Evolutionary conservation across 2,113 vertebrate species (phyloP).

Genomic region (Orycteropus afer): DNA sequence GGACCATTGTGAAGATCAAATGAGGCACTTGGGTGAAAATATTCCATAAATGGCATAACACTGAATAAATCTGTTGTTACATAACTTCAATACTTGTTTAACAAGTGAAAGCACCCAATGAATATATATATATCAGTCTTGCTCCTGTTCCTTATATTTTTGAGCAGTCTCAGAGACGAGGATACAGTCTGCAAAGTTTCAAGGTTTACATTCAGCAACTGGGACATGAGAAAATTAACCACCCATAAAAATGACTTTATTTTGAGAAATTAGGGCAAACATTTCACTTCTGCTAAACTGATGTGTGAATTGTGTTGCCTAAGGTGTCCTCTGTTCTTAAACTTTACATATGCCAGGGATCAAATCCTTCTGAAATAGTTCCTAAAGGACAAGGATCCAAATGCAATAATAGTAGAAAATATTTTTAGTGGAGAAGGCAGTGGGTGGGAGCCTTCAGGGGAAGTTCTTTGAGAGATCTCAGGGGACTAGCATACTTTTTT

Average conservation of each 20-base stretch:
- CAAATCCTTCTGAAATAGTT: conserved; percentile 66
- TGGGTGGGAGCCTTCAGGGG: conserved; percentile 34
- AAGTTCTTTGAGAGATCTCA: conserved; percentile 36
- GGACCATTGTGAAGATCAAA: not conserved
- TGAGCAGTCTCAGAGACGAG: not conserved
- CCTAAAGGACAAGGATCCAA: conserved; percentile 40
- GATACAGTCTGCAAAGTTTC: conserved; percentile 21
- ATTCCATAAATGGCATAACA: not conserved
- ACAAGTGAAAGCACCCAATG: not conserved
- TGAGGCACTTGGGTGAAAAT: not conserved
- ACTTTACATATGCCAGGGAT: conserved; percentile 58
- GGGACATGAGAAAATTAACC: conserved; percentile 58
- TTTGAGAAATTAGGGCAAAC: conserved; percentile 80
- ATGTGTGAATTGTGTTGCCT: conserved; percentile 69
- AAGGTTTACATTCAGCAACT: conserved; percentile 61
- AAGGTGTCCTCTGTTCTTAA: conserved; percentile 70
- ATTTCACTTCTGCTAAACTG: conserved; percentile 69
- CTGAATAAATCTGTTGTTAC: not conserved
- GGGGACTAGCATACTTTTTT: not conserved
- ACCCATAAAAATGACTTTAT: conserved; percentile 70
- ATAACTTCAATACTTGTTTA: not conserved
- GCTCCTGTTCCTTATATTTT: conserved; percentile 18
- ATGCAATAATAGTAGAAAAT: not conserved
- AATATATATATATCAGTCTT: not conserved
- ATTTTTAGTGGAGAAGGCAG: not conserved